A percentile compares a stretch with the other conserved stretches of the same genome.
Conservation (phyloP, 1,140 invertebrate genomes). For the Magallana ariakensis region DNA sequence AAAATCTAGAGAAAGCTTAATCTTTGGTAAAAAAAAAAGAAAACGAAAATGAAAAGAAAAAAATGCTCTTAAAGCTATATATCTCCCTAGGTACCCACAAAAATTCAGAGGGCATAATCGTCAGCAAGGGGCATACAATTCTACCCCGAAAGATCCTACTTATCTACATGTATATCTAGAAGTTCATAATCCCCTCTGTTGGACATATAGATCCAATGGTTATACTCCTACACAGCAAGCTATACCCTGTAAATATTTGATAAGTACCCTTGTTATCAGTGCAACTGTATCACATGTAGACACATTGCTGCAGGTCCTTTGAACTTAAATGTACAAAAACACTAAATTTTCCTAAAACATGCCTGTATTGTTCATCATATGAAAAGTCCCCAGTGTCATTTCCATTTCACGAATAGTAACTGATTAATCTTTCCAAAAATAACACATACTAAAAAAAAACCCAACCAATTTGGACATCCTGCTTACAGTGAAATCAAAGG, state of each 20-base stretch:
- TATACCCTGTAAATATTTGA: slow-evolving; percentile 4
- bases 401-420: too few relatives aligned
- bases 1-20: neutral
- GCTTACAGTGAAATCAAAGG: too few relatives aligned
- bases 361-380: too few relatives aligned
- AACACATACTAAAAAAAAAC: too few relatives aligned
- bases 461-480: too few relatives aligned
- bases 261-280: neutral
- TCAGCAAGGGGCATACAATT: neutral
- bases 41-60: neutral
- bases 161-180: neutral
- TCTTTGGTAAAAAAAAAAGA: slow-evolving; percentile 24
- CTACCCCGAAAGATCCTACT: neutral
- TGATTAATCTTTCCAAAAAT: too few relatives aligned
- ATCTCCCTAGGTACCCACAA: neutral
- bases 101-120: neutral
- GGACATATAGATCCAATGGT: neutral
- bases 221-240: neutral
- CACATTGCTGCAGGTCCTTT: too few relatives aligned
- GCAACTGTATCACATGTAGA: neutral
- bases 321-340: too few relatives aligned
- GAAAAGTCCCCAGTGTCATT: too few relatives aligned
- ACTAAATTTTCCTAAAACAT: too few relatives aligned
- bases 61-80: neutral
- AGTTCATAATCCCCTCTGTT: slow-evolving; percentile 1